Conservation (phyloP, 2,888 invertebrate species). For the Spialia ferax region DNA sequence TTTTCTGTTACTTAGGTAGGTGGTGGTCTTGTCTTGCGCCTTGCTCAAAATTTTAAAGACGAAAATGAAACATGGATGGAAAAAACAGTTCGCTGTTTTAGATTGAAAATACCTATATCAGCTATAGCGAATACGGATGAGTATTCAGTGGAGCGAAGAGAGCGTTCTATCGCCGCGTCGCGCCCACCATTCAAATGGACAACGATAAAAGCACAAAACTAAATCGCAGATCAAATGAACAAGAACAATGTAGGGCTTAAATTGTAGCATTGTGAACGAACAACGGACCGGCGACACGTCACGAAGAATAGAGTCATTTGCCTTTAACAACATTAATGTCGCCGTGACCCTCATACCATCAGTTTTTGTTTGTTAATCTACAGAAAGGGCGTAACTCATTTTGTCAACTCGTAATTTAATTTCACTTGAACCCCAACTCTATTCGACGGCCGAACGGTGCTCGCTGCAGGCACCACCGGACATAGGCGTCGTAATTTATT, state of each 20-base stretch:
- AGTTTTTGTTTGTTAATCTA: conserved; percentile 87
- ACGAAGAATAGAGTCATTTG: conserved; percentile 84
- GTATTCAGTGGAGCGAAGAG: conserved; percentile 48
- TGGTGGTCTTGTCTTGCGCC: too few species aligned
- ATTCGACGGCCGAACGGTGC: conserved; percentile 47
- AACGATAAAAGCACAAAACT: conserved; percentile 78
- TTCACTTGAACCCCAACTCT: conserved; percentile 73
- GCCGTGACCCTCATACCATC: conserved; percentile 81
- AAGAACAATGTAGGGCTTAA: conserved; percentile 79
- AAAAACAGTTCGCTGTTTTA: conserved; percentile 13
- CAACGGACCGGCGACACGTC: conserved; percentile 64
- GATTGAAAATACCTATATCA: not conserved
- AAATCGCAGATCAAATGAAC: conserved; percentile 73
- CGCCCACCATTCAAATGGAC: conserved; percentile 63
- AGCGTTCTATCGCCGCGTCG: conserved; percentile 43
- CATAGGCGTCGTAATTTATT: conserved; percentile 69
- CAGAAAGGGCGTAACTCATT: conserved; percentile 86
- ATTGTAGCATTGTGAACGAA: conserved; percentile 77
- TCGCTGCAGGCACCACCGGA: conserved; percentile 65
- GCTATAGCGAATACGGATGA: conserved; percentile 16
- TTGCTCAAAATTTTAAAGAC: not conserved
- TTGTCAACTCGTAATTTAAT: conserved; percentile 86
- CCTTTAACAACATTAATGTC: conserved; percentile 81
- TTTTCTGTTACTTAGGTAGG: too few species aligned
- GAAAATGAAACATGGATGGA: not conserved